phyloP scores from a whole-genome alignment of 2,797 vertebrate genomes.

The Monodelphis domestica region DNA sequence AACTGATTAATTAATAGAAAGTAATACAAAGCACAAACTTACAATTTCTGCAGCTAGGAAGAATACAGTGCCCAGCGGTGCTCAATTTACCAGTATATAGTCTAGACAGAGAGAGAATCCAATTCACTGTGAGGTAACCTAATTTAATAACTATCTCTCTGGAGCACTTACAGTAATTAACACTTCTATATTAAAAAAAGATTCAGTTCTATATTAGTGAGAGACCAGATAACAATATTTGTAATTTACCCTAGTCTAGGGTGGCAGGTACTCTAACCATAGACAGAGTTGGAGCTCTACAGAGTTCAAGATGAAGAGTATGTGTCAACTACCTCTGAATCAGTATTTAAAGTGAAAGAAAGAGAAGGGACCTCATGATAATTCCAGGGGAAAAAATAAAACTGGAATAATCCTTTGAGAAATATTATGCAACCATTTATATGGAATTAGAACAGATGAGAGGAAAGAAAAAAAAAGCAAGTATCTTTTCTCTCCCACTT shows the following conservation, averaged over 20 bases:
- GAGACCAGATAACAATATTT: not conserved
- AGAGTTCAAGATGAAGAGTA: conserved; percentile 61
- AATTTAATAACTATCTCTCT: not conserved
- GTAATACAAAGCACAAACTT: conserved; percentile 4
- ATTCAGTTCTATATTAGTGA: not conserved
- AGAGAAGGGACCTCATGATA: conserved; percentile 38
- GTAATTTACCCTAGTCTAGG: not conserved
- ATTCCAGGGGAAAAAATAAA: conserved; percentile 7
- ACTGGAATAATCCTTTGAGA: conserved; percentile 66
- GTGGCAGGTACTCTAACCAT: not conserved
- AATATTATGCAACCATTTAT: conserved; percentile 71
- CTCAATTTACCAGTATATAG: conserved; percentile 26
- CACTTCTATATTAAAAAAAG: conserved; percentile 32
- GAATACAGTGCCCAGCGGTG: not conserved
- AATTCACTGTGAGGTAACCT: conserved; percentile 10
- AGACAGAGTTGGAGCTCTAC: not conserved
- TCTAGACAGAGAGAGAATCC: not conserved
- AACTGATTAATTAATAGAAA: conserved; percentile 30
- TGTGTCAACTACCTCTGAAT: conserved; percentile 61
- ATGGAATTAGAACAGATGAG: conserved; percentile 59
- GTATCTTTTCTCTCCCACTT: conserved; percentile 37
- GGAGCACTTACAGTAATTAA: conserved; percentile 27
- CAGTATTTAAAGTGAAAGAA: conserved; percentile 52
- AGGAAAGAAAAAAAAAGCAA: conserved; percentile 23
- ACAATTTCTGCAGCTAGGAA: not conserved